Base-by-base conservation (phyloP, 2,797 vertebrate genomes). In the Heteromormyrus szaboi region DNA sequence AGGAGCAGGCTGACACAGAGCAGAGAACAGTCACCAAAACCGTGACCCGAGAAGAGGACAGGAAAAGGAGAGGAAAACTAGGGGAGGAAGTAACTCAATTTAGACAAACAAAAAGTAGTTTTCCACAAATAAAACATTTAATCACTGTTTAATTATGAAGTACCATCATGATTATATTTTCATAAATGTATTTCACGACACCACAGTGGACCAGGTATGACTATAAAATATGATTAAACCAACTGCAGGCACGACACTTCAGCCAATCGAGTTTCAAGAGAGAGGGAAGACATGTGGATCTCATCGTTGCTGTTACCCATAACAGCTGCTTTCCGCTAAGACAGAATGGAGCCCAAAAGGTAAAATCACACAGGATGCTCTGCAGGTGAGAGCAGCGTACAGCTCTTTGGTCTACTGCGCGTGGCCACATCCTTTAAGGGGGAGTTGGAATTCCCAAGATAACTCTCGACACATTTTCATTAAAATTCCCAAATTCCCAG, bases 241-340 rank as follows among this genome's bases (percentile, higher is more conserved):
- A 88, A 95, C 92, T 92, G 89, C 91, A 93, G 90, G 93, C 93
- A 92, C 91, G 89, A 90, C 91, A 91, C 90, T 89, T 89, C 92
- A 91, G 90, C 89, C 85, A 85, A 92, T 90, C 91, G 87, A 92
- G 81, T 84, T 22, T 88, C 65, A 79, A 3, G 91, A 90, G 87
- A 86, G 62, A 87, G 85, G 90, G 89, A 29, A 72, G 65, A 89
- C 91, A 90, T 89, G 62, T 89, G 86, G 33, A 91, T 87, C 54
- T 90, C 41, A 90, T 56, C 90, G 91, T 91, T 89, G 87, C 88
- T 91, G 90, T 92, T 89, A 93, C 91, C 93, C 93, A 85, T 79
- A 90, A 90, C 92, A 95, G 94, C 94, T 94, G 94, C 94, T 93
- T 94, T 93, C 89, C 93, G 92, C 91, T 86, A 84, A 72, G n/a